Evolutionary conservation across 2,797 vertebrate genomes (phyloP).

Genomic region (Rousettus madagascariensis): DNA sequence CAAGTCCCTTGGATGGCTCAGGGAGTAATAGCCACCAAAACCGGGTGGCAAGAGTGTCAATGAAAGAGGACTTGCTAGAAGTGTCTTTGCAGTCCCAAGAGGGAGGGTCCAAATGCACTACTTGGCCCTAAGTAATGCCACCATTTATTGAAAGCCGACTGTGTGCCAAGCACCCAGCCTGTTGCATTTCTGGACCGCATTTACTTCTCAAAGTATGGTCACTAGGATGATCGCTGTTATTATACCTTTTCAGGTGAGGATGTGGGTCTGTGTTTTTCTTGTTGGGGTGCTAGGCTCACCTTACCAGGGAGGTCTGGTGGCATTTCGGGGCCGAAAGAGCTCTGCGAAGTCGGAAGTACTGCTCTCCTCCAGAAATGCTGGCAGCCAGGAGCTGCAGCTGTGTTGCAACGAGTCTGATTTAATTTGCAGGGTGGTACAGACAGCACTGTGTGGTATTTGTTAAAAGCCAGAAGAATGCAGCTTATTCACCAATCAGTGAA

Average conservation of each 20-base stretch:
- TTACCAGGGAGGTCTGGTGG: not conserved
- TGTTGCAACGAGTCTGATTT: constrained; percentile 69
- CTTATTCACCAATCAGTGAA: constrained; percentile 61
- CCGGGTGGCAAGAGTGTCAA: not conserved
- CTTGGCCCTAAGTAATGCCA: not conserved
- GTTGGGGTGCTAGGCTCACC: not conserved
- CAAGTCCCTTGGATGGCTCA: not conserved
- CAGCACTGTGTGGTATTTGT: constrained; percentile 64
- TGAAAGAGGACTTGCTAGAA: not conserved
- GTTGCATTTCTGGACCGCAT: not conserved
- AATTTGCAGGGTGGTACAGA: constrained; percentile 71
- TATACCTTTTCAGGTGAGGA: not conserved
- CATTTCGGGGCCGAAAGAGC: not conserved
- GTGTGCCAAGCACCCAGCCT: not conserved
- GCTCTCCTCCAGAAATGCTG: constrained; percentile 13
- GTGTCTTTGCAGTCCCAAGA: not conserved
- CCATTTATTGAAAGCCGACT: not conserved
- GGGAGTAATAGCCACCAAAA: not conserved
- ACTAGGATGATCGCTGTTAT: rapidly evolving
- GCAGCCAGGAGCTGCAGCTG: constrained; percentile 71
- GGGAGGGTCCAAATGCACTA: not conserved
- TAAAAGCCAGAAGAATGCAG: constrained; percentile 69
- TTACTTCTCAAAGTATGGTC: not conserved
- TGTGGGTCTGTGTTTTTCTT: not conserved
- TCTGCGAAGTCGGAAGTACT: constrained; percentile 48